Evolutionary conservation across 2,797 vertebrate genomes (phyloP).

Genomic region (Hozukius guyotensis): DNA sequence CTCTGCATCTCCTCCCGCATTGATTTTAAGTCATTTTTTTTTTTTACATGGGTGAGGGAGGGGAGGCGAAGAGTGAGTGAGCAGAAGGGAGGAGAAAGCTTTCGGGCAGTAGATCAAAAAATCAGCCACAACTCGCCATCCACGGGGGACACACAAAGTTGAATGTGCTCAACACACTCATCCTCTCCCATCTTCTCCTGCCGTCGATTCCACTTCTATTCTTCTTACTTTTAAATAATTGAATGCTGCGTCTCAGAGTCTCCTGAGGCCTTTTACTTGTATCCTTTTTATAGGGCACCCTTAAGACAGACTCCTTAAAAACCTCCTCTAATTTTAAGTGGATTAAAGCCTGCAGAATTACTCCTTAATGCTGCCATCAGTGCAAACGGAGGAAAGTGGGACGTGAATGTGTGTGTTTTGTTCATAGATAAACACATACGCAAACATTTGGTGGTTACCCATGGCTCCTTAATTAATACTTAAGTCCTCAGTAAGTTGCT

Average conservation of each 20-base stretch:
- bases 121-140: not conserved
- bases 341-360: constrained; percentile 65
- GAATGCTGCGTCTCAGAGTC: not conserved
- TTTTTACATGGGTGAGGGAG: not conserved
- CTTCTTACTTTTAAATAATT: constrained; percentile 15
- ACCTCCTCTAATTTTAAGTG: constrained; percentile 54
- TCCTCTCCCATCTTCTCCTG: not conserved
- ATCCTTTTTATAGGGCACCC: constrained; percentile 38
- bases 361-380: constrained; percentile 56
- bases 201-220: not conserved
- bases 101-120: constrained; percentile 21
- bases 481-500: constrained; percentile 41
- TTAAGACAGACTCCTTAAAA: constrained; percentile 58
- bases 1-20: constrained; percentile 17
- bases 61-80: not conserved
- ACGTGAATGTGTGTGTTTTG: constrained; percentile 42
- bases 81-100: not conserved
- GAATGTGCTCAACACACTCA: not conserved
- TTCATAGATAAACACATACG: constrained; percentile 45
- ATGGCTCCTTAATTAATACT: constrained; percentile 51
- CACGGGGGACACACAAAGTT: not conserved
- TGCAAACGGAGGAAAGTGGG: constrained; percentile 57
- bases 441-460: constrained; percentile 46
- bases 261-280: constrained; percentile 26
- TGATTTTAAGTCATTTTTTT: constrained; percentile 32